Percentiles rank a stretch among this genome's conserved stretches.
These are phyloP conservation scores for Sebastes kiyomatsui DNA, from an alignment of 2,797 vertebrate species.

Conservation along the genomic window DNA sequence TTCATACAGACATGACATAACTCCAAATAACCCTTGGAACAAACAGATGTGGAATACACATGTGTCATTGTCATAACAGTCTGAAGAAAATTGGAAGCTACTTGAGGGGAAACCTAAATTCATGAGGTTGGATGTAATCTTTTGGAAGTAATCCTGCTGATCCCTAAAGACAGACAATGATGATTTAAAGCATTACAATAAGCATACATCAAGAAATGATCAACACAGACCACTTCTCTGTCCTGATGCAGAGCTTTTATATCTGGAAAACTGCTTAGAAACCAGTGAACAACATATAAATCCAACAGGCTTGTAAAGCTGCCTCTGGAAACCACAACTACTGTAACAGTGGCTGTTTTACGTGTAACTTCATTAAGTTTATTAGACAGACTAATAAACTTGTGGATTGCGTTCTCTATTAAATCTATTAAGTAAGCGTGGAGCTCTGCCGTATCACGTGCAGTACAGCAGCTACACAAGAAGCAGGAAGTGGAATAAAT, in stretches of 20 bases:
- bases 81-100: constrained; percentile 15
- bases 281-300: constrained; percentile 12
- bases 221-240: not conserved
- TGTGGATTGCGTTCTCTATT: not conserved
- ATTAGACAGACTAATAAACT: constrained; percentile 46
- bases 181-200: not conserved
- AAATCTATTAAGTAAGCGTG: constrained; percentile 7
- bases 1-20: not conserved
- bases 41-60: not conserved
- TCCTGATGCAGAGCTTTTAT: not conserved
- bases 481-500: constrained; percentile 59
- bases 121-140: constrained; percentile 13
- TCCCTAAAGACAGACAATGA: constrained; percentile 10
- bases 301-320: constrained; percentile 24
- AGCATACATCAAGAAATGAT: not conserved
- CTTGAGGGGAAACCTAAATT: constrained; percentile 14
- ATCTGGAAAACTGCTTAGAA: constrained; percentile 3
- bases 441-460: not conserved
- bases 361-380: constrained; percentile 38
- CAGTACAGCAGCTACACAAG: constrained; percentile 23
- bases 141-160: constrained; percentile 3
- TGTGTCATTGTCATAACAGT: not conserved
- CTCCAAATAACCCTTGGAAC: not conserved
- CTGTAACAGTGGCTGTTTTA: constrained; percentile 27
- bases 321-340: constrained; percentile 30